phyloP scores from a whole-genome alignment of 2,113 vertebrate species.

The Lichenostomus cassidix region DNA sequence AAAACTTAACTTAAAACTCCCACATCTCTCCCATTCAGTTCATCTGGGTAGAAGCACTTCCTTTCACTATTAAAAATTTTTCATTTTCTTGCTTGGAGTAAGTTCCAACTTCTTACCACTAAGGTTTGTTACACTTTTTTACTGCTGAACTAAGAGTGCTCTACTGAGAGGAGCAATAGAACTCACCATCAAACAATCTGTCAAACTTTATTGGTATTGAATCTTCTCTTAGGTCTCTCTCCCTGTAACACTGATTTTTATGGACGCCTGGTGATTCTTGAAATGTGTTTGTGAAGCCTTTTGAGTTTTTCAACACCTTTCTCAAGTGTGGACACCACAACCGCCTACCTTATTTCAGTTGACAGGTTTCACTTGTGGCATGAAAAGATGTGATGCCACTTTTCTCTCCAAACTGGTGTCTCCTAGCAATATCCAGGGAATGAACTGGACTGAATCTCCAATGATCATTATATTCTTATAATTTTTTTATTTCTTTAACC shows the following conservation, averaged over 20 bases:
- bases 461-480: accelerated
- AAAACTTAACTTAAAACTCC: background rate
- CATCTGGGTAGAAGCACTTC: background rate
- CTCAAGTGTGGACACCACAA: background rate
- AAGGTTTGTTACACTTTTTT: background rate
- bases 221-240: background rate
- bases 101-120: background rate
- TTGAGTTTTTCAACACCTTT: background rate
- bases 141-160: background rate
- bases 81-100: background rate
- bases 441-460: background rate
- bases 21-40: background rate
- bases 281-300: background rate
- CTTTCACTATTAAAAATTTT: background rate
- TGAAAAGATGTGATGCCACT: background rate
- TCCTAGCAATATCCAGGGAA: background rate
- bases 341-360: background rate
- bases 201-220: background rate
- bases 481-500: background rate
- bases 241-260: background rate
- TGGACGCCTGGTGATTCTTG: background rate
- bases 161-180: background rate
- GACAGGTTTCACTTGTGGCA: background rate
- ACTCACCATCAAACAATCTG: background rate
- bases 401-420: background rate